Conservation (phyloP, 2,888 invertebrate genomes). For the Odontocolon sp. region DNA sequence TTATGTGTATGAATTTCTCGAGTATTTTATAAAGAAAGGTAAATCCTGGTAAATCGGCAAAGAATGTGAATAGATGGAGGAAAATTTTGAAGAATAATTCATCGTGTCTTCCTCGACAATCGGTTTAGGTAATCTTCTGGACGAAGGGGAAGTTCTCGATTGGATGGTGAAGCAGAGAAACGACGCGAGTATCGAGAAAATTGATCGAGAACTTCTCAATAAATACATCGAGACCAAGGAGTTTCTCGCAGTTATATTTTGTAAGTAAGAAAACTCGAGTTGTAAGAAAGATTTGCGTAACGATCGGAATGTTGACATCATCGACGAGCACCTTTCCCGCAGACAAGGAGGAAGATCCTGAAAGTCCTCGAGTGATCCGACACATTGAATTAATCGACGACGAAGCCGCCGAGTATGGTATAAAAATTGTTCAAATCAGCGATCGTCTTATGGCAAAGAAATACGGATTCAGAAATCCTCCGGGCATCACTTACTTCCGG, state of each 20-base stretch:
- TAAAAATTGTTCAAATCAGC: slow-evolving; percentile 93
- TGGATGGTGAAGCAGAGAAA: slow-evolving; percentile 96
- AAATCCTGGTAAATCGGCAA: too few species aligned
- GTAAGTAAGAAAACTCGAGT: slow-evolving; percentile 86
- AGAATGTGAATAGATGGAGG: too few species aligned
- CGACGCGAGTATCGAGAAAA: slow-evolving; percentile 95
- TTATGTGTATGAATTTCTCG: too few species aligned
- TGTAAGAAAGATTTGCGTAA: background rate
- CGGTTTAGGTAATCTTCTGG: slow-evolving; percentile 85
- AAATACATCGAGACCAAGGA: slow-evolving; percentile 94
- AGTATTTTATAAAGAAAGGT: too few species aligned
- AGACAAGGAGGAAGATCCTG: slow-evolving; percentile 92
- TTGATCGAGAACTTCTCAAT: slow-evolving; percentile 90
- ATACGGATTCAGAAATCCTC: slow-evolving; percentile 93
- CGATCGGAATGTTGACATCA: background rate
- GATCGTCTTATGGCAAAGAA: slow-evolving; percentile 96
- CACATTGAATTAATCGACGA: slow-evolving; percentile 95
- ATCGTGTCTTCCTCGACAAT: background rate
- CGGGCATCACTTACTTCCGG: slow-evolving; percentile 94
- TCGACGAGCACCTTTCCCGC: slow-evolving; percentile 45
- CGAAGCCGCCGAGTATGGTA: slow-evolving; percentile 95
- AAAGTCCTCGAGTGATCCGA: slow-evolving; percentile 90
- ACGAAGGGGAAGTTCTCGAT: slow-evolving; percentile 91
- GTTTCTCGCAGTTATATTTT: slow-evolving; percentile 95
- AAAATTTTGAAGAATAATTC: too few species aligned